Conservation (phyloP, 2,113 vertebrate genomes). For the Anarhynchus alexandrinus region DNA sequence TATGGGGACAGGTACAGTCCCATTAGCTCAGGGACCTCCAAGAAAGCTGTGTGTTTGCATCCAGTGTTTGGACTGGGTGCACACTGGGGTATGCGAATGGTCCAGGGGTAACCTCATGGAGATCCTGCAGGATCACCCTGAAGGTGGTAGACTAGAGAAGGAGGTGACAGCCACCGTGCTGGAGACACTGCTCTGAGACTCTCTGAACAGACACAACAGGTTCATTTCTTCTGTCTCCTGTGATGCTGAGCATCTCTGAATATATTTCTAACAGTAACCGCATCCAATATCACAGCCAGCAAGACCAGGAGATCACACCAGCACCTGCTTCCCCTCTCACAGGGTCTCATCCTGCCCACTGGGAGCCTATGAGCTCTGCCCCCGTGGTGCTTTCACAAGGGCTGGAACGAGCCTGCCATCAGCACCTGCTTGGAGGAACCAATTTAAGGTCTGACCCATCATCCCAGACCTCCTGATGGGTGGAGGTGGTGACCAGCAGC, state of each 20-base stretch:
- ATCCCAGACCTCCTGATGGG: background rate
- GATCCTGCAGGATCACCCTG: background rate
- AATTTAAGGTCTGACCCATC: background rate
- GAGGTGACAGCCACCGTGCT: background rate
- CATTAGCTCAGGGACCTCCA: background rate
- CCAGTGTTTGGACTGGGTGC: background rate
- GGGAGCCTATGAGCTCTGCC: background rate
- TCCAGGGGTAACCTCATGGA: background rate
- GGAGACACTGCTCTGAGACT: background rate
- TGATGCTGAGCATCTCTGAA: background rate
- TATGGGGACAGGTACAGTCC: background rate
- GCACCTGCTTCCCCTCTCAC: background rate
- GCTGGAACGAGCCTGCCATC: background rate
- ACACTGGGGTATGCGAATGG: background rate
- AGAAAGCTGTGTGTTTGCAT: background rate
- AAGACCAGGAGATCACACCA: background rate
- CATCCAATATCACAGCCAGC: rapidly evolving
- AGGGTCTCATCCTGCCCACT: background rate
- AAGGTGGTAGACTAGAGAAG: background rate
- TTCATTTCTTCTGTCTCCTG: background rate
- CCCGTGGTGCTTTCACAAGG: rapidly evolving
- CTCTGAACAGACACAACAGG: background rate
- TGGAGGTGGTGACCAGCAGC: background rate
- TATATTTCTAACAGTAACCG: background rate
- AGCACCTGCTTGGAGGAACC: background rate